Evolutionary conservation across 2,113 vertebrate species (phyloP), one percentile per base, ranked within the genome.

Genomic region (Perca schrenkii): DNA sequence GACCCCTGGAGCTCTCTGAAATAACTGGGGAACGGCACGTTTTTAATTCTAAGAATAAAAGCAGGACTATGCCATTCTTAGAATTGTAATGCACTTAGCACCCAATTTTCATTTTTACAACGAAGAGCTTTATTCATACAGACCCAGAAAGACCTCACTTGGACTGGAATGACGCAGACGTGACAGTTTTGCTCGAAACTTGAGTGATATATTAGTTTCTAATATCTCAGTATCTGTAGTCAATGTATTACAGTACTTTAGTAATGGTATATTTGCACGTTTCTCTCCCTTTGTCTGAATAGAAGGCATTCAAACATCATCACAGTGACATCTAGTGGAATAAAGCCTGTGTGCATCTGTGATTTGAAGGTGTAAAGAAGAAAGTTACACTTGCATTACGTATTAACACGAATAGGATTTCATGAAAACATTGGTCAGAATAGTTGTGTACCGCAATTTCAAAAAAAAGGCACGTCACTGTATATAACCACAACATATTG

Each of bases 271-370:
- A 67, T 46, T 15, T 49, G 17, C 36, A 25, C 3, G 63, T n/a
- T 22, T 40, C 22, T 12, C 4, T n/a, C 36, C 17, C 11, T 40
- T 28, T n/a, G 19, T 25, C 43, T 34, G 12, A 31, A 54, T 0
- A 62, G 19, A 28, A 31, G 57, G 3, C 1, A 19, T 61, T 36
- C 7, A 14, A 22, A 88, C 70, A 61, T 88, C 43, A 46, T 77
- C 62, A 92, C 80, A 93, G 85, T 93, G 94, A 89, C 93, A 94
- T 90, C 94, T 94, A 87, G 91, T 93, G 94, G 93, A 61, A 47
- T 13, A 74, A 76, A 61, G 8, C 40, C 40, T 50, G 12, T 6
- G 13, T 66, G 58, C 63, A 57, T 60, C 11, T 11, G 40, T 25
- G 61, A 53, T 8, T 60, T 67, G 8, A 2, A 63, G 10, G 40